phyloP scores from a whole-genome alignment of 2,797 vertebrate species.

The Myotis pilosus region DNA sequence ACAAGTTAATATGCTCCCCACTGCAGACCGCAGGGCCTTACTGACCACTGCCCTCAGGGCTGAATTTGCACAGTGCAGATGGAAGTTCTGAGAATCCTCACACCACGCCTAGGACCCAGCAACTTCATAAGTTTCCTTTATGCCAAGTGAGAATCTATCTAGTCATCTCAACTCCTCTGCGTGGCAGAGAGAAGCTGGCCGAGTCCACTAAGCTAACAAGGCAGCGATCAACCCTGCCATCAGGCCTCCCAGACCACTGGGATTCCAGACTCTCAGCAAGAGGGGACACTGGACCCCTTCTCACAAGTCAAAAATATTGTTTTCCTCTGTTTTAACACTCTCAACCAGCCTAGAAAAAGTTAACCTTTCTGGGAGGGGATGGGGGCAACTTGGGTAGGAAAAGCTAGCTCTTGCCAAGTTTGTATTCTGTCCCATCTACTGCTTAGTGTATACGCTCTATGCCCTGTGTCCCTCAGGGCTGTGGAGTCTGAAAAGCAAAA shows the following conservation, averaged over 20 bases:
- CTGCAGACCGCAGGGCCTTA: background rate
- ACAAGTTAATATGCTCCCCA: background rate
- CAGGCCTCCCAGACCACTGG: background rate
- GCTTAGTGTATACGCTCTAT: background rate
- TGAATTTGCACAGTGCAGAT: background rate
- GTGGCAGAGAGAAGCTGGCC: background rate
- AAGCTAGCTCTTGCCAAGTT: background rate
- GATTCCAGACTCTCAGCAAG: background rate
- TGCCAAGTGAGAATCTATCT: background rate
- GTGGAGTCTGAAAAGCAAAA: constrained; percentile 25
- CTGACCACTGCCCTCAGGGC: background rate
- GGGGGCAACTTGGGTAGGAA: background rate
- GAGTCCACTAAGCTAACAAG: background rate
- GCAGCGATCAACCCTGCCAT: background rate
- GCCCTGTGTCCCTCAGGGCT: background rate
- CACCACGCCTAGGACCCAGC: background rate
- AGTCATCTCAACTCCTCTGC: background rate
- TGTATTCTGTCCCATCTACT: background rate
- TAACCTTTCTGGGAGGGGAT: background rate
- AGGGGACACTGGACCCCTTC: rapidly evolving
- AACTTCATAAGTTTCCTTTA: background rate
- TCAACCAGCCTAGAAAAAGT: background rate
- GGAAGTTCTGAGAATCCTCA: background rate
- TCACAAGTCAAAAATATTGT: background rate
- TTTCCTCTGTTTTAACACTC: background rate